Evolutionary conservation across 2,113 vertebrate species (phyloP).

Genomic region (Callocephalon fimbriatum): DNA sequence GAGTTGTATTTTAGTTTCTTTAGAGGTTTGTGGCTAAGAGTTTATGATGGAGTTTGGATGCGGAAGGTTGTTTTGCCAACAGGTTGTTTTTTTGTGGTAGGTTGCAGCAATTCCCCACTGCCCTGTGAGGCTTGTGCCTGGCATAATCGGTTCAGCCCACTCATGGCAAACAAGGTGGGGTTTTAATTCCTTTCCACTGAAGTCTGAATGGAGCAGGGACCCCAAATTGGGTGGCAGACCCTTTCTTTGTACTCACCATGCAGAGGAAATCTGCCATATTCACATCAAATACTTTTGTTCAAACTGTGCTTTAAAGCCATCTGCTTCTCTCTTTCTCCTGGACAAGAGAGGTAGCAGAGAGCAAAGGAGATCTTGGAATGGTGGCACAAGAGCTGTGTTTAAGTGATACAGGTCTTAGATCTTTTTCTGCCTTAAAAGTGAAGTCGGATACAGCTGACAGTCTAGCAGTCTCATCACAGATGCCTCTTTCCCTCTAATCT

Average conservation of each 20-base stretch:
- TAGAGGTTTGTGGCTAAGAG: neutral
- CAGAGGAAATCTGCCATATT: neutral
- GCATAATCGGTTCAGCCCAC: neutral
- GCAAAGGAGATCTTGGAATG: neutral
- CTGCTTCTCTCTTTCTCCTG: neutral
- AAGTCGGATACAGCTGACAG: neutral
- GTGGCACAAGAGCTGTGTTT: neutral
- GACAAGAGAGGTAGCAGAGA: neutral
- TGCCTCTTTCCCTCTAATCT: neutral
- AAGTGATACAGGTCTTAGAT: neutral
- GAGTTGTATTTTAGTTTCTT: neutral
- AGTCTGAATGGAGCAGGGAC: neutral
- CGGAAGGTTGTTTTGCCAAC: neutral
- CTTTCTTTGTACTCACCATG: neutral
- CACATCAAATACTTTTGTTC: neutral
- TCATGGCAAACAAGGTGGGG: too few relatives aligned
- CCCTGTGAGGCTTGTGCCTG: neutral
- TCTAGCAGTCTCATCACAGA: neutral
- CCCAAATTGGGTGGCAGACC: neutral
- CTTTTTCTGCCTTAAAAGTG: neutral
- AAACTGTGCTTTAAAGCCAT: neutral
- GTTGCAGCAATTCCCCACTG: neutral
- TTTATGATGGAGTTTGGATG: neutral
- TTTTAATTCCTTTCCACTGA: neutral
- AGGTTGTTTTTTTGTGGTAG: neutral